A percentile compares a stretch with the other conserved stretches of the same genome.
phyloP scores from a whole-genome alignment of 2,797 vertebrate genomes.

The Phoxinus dragarum region DNA sequence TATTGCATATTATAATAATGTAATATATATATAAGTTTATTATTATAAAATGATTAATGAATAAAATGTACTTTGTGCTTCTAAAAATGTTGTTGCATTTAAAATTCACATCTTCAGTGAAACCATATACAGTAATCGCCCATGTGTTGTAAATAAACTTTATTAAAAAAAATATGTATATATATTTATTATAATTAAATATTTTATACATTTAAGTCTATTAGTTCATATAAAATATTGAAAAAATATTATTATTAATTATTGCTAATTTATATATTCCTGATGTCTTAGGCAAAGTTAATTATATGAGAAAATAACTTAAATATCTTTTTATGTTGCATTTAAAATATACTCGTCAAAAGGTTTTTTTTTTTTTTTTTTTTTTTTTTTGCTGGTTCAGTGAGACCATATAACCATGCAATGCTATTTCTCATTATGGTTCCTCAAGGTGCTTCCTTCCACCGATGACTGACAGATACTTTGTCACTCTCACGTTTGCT shows the following conservation, averaged over 20 bases:
- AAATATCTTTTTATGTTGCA: not conserved
- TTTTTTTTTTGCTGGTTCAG: too few species aligned
- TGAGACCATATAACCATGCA: not conserved
- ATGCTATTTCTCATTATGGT: conserved; percentile 66
- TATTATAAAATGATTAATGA: not conserved
- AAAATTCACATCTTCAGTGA: not conserved
- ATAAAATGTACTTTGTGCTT: too few species aligned
- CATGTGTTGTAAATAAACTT: not conserved
- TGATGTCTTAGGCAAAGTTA: not conserved
- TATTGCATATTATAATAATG: not conserved
- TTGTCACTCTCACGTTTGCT: conserved; percentile 66
- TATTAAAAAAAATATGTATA: too few species aligned
- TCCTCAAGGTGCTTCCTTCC: conserved; percentile 71
- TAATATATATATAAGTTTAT: not conserved
- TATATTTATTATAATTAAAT: not conserved
- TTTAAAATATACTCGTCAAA: not conserved
- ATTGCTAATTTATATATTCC: not conserved
- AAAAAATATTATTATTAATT: too few species aligned
- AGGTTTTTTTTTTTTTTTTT: not conserved
- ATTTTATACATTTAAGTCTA: not conserved
- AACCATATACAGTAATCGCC: not conserved
- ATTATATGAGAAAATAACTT: not conserved
- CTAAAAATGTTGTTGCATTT: not conserved
- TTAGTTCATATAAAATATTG: not conserved
- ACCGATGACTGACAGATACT: conserved; percentile 69